Evolutionary conservation across 2,113 vertebrate species (phyloP).

Genomic region (Protomyctophum bolini): DNA sequence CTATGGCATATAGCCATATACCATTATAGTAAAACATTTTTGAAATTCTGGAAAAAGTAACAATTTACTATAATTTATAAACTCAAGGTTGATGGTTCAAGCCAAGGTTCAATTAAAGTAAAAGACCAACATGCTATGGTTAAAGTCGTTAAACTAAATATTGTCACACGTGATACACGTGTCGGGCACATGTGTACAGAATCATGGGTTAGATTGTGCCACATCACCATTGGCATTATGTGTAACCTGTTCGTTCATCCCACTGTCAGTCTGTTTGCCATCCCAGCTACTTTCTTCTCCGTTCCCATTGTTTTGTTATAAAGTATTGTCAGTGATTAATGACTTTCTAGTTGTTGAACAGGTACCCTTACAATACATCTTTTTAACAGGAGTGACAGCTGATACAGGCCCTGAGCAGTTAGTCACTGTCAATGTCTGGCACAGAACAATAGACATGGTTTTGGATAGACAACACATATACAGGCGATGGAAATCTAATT

Average conservation of each 20-base stretch:
- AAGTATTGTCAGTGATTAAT: not conserved
- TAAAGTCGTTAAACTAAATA: no score
- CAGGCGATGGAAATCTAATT: slow-evolving; percentile 46
- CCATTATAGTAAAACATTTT: no score
- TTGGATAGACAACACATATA: slow-evolving; percentile 13
- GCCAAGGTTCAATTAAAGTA: no score
- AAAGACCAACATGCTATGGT: no score
- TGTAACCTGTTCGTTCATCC: not conserved
- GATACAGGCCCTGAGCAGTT: not conserved
- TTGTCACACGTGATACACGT: no score
- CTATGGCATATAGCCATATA: no score
- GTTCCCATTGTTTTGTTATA: not conserved
- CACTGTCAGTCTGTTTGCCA: not conserved
- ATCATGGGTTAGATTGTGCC: no score
- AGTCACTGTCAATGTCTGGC: slow-evolving; percentile 9
- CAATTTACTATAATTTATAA: no score
- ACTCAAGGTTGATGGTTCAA: no score
- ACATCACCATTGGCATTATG: no score
- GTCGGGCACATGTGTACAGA: no score
- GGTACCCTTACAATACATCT: not conserved
- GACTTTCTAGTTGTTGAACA: not conserved
- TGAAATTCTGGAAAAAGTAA: no score
- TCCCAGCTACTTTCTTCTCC: not conserved
- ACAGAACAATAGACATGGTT: slow-evolving; percentile 37
- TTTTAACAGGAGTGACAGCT: not conserved